A percentile compares a stretch with the other conserved stretches of the same genome.
These are phyloP conservation scores for Gasterosteus nipponicus DNA, from an alignment of 2,113 vertebrate species.

Conservation along the genomic window DNA sequence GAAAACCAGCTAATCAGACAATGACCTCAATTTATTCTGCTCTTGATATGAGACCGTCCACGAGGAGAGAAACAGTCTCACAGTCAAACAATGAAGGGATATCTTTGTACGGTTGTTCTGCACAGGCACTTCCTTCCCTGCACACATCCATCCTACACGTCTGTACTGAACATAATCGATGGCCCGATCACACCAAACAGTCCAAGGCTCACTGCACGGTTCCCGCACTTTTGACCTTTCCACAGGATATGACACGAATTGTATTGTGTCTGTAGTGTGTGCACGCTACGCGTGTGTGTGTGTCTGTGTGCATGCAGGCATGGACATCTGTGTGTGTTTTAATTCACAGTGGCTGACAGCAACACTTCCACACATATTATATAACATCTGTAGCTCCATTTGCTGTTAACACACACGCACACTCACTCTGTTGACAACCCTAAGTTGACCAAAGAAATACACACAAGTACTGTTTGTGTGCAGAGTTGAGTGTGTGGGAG, in stretches of 20 bases:
- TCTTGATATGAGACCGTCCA: constrained; percentile 4
- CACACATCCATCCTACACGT: not conserved
- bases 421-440: not conserved
- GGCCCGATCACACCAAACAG: constrained; percentile 2
- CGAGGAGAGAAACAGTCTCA: not conserved
- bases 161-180: not conserved
- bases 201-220: not conserved
- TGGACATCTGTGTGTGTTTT: constrained; percentile 28
- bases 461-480: constrained; percentile 24
- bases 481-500: constrained; percentile 9
- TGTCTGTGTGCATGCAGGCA: not conserved
- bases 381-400: constrained; percentile 43
- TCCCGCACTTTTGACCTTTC: constrained; percentile 39
- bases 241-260: constrained; percentile 19
- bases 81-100: not conserved
- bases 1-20: constrained; percentile 9
- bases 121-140: constrained; percentile 29
- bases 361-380: constrained; percentile 65
- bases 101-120: constrained; percentile 18
- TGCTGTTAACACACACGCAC: constrained; percentile 16
- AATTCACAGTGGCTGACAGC: constrained; percentile 49
- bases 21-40: constrained; percentile 12
- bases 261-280: not conserved
- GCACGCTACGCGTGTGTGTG: not conserved
- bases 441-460: constrained; percentile 39